Evolutionary conservation across 37 sponge, comb jelly and placozoan genomes (phyloP), one percentile per base, ranked within the genome.

Genomic region (Corticium candelabrum): DNA sequence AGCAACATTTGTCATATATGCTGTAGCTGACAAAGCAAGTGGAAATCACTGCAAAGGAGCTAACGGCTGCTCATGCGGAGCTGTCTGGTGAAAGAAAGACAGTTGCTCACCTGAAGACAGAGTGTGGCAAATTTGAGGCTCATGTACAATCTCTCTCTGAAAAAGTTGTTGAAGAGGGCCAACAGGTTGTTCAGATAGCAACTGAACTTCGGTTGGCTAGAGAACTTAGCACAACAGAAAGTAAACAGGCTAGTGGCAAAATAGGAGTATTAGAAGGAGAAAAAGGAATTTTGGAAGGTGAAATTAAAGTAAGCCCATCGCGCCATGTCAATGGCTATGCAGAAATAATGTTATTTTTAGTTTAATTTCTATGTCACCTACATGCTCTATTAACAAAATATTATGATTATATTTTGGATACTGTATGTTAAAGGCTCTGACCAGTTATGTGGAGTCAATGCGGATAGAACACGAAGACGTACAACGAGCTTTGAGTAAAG

Each of bases 301-400:
- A 50, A 50, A 50, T 50, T 50, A 50, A 50, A 21, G 62, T 50
- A n/a, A n/a, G n/a, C n/a, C n/a, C n/a, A n/a, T n/a, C n/a, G n/a
- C n/a, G n/a, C n/a, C n/a, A n/a, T n/a, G n/a, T n/a, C n/a, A n/a
- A n/a, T n/a, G n/a, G n/a, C n/a, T n/a, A n/a, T n/a, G n/a, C n/a
- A n/a, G n/a, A n/a, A n/a, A n/a, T n/a, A n/a, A n/a, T n/a, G n/a
- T n/a, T n/a, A n/a, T n/a, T n/a, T n/a, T n/a, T n/a, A n/a, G n/a
- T n/a, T n/a, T n/a, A n/a, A n/a, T n/a, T n/a, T n/a, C n/a, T n/a
- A n/a, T n/a, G n/a, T n/a, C n/a, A n/a, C n/a, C n/a, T n/a, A n/a
- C n/a, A n/a, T n/a, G n/a, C n/a, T n/a, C n/a, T n/a, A n/a, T n/a
- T n/a, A n/a, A n/a, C n/a, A n/a, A n/a, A n/a, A n/a, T n/a, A n/a